Evolutionary conservation across 2,888 invertebrate genomes (phyloP).

Genomic region (Belgica antarctica): DNA sequence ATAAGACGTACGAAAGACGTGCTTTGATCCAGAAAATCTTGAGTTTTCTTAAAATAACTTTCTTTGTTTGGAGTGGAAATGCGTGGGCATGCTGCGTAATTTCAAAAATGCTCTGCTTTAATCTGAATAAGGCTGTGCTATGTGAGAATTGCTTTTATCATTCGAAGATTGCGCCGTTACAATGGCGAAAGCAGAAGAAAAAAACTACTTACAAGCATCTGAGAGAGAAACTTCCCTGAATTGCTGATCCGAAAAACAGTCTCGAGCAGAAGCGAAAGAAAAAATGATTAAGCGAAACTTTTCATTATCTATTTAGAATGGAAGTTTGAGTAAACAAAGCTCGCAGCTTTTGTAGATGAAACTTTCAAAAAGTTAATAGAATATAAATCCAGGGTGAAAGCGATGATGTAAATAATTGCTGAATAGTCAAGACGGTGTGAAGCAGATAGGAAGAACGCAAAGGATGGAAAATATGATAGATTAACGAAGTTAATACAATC

Average conservation of each 20-base stretch:
- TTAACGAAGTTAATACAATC: not conserved
- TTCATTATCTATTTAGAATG: slow-evolving; percentile 7
- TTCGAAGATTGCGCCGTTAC: slow-evolving; percentile 7
- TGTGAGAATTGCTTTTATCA: slow-evolving; percentile 1
- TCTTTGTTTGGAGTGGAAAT: too few relatives aligned
- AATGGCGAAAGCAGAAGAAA: not conserved
- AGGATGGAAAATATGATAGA: not conserved
- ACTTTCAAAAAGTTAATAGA: slow-evolving; percentile 4
- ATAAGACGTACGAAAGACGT: too few relatives aligned
- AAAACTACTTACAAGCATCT: not conserved
- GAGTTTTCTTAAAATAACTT: too few relatives aligned
- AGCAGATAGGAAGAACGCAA: too few relatives aligned
- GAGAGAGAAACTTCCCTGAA: not conserved
- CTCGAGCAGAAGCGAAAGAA: not conserved
- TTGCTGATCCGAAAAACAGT: not conserved
- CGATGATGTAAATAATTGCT: not conserved
- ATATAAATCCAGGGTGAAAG: not conserved
- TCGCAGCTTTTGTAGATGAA: not conserved
- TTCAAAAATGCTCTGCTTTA: slow-evolving; percentile 10
- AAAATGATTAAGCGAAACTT: slow-evolving; percentile 1
- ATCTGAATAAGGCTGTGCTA: not conserved
- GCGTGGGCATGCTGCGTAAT: not conserved
- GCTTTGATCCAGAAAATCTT: too few relatives aligned
- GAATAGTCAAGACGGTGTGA: not conserved
- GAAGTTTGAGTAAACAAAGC: too few relatives aligned